These are phyloP conservation scores for Tragelaphus scriptus DNA, from an alignment of 2,113 vertebrate species.

Conservation along the genomic window DNA sequence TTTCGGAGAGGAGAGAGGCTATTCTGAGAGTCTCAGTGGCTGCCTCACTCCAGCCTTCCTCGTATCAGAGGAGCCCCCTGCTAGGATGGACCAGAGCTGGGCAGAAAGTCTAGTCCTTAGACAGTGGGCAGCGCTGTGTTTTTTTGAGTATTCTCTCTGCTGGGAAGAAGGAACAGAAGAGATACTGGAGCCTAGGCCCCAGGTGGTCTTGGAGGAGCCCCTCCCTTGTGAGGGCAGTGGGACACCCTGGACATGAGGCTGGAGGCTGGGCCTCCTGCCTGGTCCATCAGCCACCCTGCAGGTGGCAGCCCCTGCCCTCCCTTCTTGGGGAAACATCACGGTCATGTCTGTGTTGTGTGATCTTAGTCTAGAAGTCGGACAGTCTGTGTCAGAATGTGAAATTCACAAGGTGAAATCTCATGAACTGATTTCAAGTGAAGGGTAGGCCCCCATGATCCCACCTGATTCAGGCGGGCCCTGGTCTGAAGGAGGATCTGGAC, in stretches of 20 bases:
- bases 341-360: neutral
- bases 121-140: accelerated
- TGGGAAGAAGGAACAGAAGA: neutral
- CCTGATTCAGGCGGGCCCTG: accelerated
- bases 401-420: too few species aligned
- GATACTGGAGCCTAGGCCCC: neutral
- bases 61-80: too few species aligned
- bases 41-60: neutral
- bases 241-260: accelerated
- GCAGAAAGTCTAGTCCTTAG: neutral
- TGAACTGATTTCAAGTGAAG: accelerated
- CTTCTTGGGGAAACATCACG: accelerated
- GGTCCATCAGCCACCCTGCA: accelerated
- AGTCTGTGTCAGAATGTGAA: accelerated
- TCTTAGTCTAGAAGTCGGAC: neutral
- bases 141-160: neutral
- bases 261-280: neutral
- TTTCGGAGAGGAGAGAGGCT: neutral
- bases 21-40: accelerated
- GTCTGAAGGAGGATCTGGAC: neutral
- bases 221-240: neutral
- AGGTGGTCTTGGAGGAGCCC: neutral
- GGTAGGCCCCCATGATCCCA: neutral
- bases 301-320: neutral
- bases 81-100: neutral